These are phyloP conservation scores for Halichoerus grypus DNA, from an alignment of 2,113 vertebrate genomes.

Conservation along the genomic window DNA sequence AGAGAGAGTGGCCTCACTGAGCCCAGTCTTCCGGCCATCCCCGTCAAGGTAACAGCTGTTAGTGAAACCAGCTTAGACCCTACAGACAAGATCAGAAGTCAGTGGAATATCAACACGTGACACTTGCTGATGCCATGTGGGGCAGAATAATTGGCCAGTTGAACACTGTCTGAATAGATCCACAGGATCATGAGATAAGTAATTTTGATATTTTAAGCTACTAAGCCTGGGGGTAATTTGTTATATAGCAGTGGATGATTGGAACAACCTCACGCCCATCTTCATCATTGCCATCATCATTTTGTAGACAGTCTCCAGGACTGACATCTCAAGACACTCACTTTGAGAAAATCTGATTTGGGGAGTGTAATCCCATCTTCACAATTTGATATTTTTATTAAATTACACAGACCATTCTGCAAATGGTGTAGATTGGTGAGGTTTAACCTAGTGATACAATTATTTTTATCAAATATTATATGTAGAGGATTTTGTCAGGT, in stretches of 20 bases:
- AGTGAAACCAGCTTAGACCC: neutral
- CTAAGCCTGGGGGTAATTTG: neutral
- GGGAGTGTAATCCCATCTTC: neutral
- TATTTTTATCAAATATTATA: neutral
- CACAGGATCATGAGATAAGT: neutral
- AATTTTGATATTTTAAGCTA: neutral
- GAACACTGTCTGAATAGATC: neutral
- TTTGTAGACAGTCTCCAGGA: neutral
- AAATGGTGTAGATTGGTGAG: neutral
- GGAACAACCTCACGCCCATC: accelerated
- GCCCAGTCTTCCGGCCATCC: neutral
- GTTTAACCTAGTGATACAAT: neutral
- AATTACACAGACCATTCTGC: neutral
- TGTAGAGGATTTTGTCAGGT: neutral
- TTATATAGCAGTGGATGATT: neutral
- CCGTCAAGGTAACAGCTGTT: neutral
- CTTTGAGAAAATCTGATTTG: neutral
- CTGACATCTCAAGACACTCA: too few species aligned
- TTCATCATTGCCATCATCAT: accelerated
- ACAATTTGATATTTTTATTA: neutral
- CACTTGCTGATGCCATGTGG: neutral
- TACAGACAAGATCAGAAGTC: neutral
- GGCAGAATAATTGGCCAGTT: neutral
- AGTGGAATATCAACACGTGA: neutral
- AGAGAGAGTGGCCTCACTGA: neutral